Percentiles rank a stretch among this genome's conserved stretches.
Conservation (phyloP, 2,888 invertebrate genomes). For the Athripsodes cinereus region DNA sequence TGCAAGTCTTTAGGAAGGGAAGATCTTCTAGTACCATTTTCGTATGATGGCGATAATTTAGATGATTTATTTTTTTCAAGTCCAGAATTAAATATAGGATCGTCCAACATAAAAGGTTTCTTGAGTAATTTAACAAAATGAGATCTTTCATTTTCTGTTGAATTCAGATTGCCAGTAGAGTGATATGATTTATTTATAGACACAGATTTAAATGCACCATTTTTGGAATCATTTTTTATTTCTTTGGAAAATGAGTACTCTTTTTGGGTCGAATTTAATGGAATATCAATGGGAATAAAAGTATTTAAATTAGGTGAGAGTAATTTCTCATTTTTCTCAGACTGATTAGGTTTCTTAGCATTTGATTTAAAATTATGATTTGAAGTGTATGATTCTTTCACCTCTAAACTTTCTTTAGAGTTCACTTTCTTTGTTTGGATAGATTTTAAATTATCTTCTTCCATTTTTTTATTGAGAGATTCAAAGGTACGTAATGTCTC, state of each 20-base stretch:
- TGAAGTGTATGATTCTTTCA: slow-evolving; percentile 8
- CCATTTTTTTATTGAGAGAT: slow-evolving; percentile 21
- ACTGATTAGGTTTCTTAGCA: slow-evolving; percentile 8
- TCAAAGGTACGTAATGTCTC: slow-evolving; percentile 28
- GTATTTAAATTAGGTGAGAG: neutral
- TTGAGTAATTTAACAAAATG: slow-evolving; percentile 8
- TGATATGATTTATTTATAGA: slow-evolving; percentile 19
- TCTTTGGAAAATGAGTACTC: neutral
- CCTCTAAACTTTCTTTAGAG: slow-evolving; percentile 16
- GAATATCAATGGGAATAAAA: slow-evolving; percentile 4
- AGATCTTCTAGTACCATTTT: slow-evolving; percentile 38
- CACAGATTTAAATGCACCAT: slow-evolving; percentile 9
- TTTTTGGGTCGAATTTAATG: neutral
- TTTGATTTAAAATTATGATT: slow-evolving; percentile 13
- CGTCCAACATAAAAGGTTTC: slow-evolving; percentile 21
- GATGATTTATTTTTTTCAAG: neutral
- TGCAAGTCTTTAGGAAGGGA: slow-evolving; percentile 61
- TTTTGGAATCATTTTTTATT: slow-evolving; percentile 9
- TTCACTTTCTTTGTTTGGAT: neutral
- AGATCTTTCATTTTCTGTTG: neutral
- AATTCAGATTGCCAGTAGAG: neutral
- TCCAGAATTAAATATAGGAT: slow-evolving; percentile 22
- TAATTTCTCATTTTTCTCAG: neutral
- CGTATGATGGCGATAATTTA: neutral
- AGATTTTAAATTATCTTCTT: slow-evolving; percentile 6